Base-by-base conservation (phyloP, 2,888 invertebrate genomes). In the Cheilosia pagana region DNA sequence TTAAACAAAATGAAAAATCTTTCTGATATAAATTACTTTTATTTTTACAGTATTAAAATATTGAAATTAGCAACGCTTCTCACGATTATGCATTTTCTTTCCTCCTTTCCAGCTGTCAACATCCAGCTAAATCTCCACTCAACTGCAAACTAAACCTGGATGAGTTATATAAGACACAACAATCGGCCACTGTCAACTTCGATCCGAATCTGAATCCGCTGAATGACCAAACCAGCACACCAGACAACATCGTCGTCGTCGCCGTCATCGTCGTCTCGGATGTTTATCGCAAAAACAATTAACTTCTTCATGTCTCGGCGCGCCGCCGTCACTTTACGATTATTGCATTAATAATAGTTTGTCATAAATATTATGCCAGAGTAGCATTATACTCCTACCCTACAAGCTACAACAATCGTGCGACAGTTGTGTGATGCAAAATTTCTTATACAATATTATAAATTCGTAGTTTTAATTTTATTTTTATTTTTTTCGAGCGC, bases 261-360 rank as follows among this genome's bases (percentile, higher is more conserved):
- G 4, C 10, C 72, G 39, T 53, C 45, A n/a, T 41, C 52, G 21
- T 59, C 50, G 67, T 70, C 43, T 60, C 68, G 62, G 63, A 75
- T 79, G 63, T 52, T 83, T 79, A 83, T 79, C 79, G 79, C 65
- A 70, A 70, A 83, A 74, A 74, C 83, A 79, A 79, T 79, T 83
- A 78, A 74, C 43, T 72, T 35, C 63, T 52, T 52, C 78, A 25
- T 59, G 79, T 63, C 57, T 59, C 39, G 63, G 48, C 35, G 35
- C 14, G 16, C 28, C 39, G 57, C 70, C 63, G 59, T 74, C 45
- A 60, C 19, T 79, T 83, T 79, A 79, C 74, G 83, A 52, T 83
- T 83, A 83, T 79, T 83, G 59, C 70, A 35, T 59, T 74, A 74
- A 60, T 79, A 83, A 83, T 70, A 75, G 63, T 74, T 75, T 60